Evolutionary conservation across 2,113 vertebrate species (phyloP).

Genomic region (Micromys minutus): DNA sequence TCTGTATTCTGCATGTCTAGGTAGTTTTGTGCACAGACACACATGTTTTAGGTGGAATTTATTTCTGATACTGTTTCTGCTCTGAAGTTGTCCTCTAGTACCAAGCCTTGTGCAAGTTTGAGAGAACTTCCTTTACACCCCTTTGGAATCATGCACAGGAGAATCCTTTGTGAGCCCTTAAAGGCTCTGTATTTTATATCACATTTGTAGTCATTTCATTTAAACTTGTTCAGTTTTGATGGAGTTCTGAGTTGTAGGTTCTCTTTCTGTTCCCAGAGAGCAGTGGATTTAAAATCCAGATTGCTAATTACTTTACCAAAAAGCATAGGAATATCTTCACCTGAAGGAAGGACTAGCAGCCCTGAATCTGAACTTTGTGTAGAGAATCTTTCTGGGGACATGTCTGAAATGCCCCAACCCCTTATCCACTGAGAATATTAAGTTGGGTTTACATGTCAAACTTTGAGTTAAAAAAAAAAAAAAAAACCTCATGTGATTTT

Average conservation of each 20-base stretch:
- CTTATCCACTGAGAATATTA: slow-evolving; percentile 11
- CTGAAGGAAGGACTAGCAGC: slow-evolving; percentile 45
- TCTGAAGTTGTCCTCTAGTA: slow-evolving; percentile 70
- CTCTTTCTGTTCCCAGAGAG: slow-evolving; percentile 67
- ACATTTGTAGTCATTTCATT: slow-evolving; percentile 76
- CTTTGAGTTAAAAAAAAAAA: slow-evolving; percentile 44
- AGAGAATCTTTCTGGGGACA: slow-evolving; percentile 42
- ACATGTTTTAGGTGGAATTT: slow-evolving; percentile 70
- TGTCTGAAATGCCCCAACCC: slow-evolving; percentile 5
- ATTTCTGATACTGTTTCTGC: slow-evolving; percentile 73
- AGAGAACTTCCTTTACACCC: slow-evolving; percentile 69
- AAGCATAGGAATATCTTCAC: slow-evolving; percentile 59
- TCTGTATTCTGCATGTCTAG: slow-evolving; percentile 51
- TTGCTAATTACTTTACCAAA: slow-evolving; percentile 71
- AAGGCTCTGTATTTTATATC: slow-evolving; percentile 67
- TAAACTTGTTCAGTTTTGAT: slow-evolving; percentile 73
- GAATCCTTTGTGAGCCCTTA: slow-evolving; percentile 72
- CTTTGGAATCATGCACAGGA: slow-evolving; percentile 64
- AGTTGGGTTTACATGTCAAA: slow-evolving; percentile 47
- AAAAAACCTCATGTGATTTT: neutral
- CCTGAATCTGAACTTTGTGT: slow-evolving; percentile 58
- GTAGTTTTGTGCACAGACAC: slow-evolving; percentile 47
- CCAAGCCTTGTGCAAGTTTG: slow-evolving; percentile 73
- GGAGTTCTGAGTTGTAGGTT: slow-evolving; percentile 64
- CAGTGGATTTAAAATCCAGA: slow-evolving; percentile 73